Evolutionary conservation across 2,113 vertebrate species (phyloP), one percentile per base, ranked within the genome.

Genomic region (Apodemus sylvaticus): DNA sequence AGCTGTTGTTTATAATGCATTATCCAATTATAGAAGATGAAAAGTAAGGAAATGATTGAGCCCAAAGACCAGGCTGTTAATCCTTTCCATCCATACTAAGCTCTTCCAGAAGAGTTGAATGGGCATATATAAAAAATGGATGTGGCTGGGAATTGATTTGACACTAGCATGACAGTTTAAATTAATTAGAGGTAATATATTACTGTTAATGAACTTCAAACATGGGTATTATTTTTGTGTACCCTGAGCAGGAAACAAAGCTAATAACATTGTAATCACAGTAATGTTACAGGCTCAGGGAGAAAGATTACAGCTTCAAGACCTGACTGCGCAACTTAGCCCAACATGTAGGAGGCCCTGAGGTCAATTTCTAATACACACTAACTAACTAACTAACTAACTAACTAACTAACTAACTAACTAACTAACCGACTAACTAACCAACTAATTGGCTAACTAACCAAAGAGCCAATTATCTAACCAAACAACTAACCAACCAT

Each of bases 181-280:
- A 60, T 94, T 96, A 68, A 96, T 95, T 96, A 78, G 78, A 89
- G 36, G 24, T 39, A 78, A 79, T 82, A 34, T 14, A 64, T 71
- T 94, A 31, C 19, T 96, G 20, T 73, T 74, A 86, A 78, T 86
- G 73, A 94, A 83, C 77, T 60, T 70, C 31, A 86, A 34, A 68
- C 42, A 62, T 89, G n/a, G 78, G 26, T 58, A 87, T 89, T 74
- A 19, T 89, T 95, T 91, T 58, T 90, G 20, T 53, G 55, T 36
- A 89, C 89, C 92, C 42, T 70, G 70, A 77, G 13, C 22, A 88
- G 62, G 73, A 94, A 91, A 34, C n/a, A 91, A 86, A 94, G 13
- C 24, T 73, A 81, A 29, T 89, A 90, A 71, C 8, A 88, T 31
- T 73, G 34, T 39, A 53, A 88, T 58, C 36, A 24, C 6, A 55